Evolutionary conservation across 2,797 vertebrate species (phyloP), one percentile per base, ranked within the genome.

Genomic region (Danio tinwini): DNA sequence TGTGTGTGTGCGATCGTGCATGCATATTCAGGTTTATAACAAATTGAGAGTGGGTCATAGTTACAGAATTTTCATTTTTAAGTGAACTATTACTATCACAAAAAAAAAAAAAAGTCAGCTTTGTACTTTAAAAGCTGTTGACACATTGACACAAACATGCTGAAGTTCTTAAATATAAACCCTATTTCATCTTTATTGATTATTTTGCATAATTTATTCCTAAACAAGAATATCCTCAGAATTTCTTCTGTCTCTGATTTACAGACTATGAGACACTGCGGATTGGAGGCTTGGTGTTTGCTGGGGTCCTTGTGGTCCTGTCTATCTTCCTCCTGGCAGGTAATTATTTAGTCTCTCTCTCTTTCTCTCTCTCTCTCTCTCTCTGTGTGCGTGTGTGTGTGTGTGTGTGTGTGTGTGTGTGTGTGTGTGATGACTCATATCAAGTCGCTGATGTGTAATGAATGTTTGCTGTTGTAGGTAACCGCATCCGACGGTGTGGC

Each of bases 251-350:
- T 83, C 55, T 88, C 2, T 62, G 49, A 5, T 81, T 88, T 89
- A 14, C 78, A 94, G 93, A 94, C 83, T 94, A 95, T 74, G 0
- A 93, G 12, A 93, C 82, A 29, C 90, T 95, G 42, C 87, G 93
- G 39, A 53, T 92, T 12, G 90, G 87, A 58, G 94, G 94, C 61
- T 89, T 95, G 82, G 55, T 81, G 52, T 88, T 95, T 6, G 90
- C 92, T 0, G 93, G 89, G 1, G 0, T 93, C 63, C 19, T 95
- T 13, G 89, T 91, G 14, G 44, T 94, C 45, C 85, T 95, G 17
- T 92, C 93, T 5, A 1, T 94, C 78, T 1, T 94, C 21, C 82
- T 95, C 59, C 79, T 95, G 84, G 82, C 88, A 81, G 92, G 94
- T 94, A 84, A 82, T 89, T 90, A 39, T 71, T 81, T 49, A 29